Evolutionary conservation across 2,797 vertebrate species (phyloP), one percentile per base, ranked within the genome.

Genomic region (Ptychadena robeensis): DNA sequence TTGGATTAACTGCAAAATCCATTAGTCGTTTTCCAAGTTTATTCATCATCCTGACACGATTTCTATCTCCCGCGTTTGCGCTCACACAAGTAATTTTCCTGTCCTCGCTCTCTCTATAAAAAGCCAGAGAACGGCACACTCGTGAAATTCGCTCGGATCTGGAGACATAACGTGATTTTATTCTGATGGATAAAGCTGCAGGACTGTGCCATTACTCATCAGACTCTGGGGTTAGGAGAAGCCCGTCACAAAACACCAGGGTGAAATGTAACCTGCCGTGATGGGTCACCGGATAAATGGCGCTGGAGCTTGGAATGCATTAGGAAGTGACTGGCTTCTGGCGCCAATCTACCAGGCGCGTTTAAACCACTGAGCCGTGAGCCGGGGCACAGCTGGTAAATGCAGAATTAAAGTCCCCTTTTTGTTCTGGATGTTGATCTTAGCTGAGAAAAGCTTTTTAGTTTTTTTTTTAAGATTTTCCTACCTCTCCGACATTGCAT

Each of bases 1-100:
- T 70, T 70, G 77, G 48, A 84, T 84, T 84, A 79, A 79, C 82
- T 84, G 76, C 28, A 31, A 84, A 84, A 84, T 84, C 82, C 82
- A 84, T 84, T 84, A 84, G 82, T 53, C 48, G 77, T 30, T 64
- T 63, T 10, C 11, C 4, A 34, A 73, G 76, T 75, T 85, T 85
- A 85, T 85, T 85, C 63, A 85, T 85, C 83, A 75, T 81, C 32
- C 66, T 80, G 83, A 80, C 78, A 76, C 37, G 48, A 71, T 80
- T 81, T 80, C 72, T 80, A 63, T 85, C 72, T 85, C 48, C n/a
- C n/a, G 12, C 28, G 79, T 69, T 68, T 32, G 59, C 57, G 4
- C 32, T 71, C 72, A 57, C 38, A 65, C 78, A 53, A 85, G 78
- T 67, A 74, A 85, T 80, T 85, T 85, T 69, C 78, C 65, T 69